Evolutionary conservation across 2,888 invertebrate species (phyloP), one percentile per base, ranked within the genome.

Genomic region (Panopea generosa): DNA sequence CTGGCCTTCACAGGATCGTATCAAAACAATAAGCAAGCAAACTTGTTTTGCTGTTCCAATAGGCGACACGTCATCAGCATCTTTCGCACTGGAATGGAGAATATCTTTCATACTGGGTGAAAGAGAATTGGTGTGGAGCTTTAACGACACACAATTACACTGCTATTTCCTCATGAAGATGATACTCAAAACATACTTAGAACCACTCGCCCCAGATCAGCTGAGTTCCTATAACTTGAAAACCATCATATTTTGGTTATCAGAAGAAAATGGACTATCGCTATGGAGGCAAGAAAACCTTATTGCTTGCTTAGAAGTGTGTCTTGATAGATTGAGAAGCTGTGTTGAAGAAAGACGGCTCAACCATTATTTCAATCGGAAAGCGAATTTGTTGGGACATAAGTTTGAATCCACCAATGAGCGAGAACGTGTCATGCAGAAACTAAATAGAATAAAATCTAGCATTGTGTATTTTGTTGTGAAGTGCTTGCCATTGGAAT

Each of bases 51-150:
- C 38, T 9, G 63, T 71, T n/a, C 50, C 70, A 0, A 27, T 71
- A 2, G 70, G 70, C 18, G 56, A 71, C 43, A 20, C 63, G 11
- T 50, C 20, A 33, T 71, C 70, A 22, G 0, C 7, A 27, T 9
- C 18, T 9, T 20, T 1, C 18, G n/a, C 50, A 2, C 47, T 26
- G 16, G 70, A 71, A 33, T 71, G 63, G 70, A 29, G 70, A 22
- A 4, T 63, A 29, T 63, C 70, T 4, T 71, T 52, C 27, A 20
- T 71, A 9, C 49, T 63, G 7, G 50, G 63, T 3, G 70, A 71
- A 27, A 49, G 50, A 43, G 70, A 71, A 52, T 50, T 71, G 9
- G 27, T 71, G 1, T 71, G 70, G 70, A 71, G 40, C 22, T 63
- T 71, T 18, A 71, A 71, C 33, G 63, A 63, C 27, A 52, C 45